Evolutionary conservation across 2,113 vertebrate species (phyloP), one percentile per base, ranked within the genome.

Genomic region (Perccottus glenii): DNA sequence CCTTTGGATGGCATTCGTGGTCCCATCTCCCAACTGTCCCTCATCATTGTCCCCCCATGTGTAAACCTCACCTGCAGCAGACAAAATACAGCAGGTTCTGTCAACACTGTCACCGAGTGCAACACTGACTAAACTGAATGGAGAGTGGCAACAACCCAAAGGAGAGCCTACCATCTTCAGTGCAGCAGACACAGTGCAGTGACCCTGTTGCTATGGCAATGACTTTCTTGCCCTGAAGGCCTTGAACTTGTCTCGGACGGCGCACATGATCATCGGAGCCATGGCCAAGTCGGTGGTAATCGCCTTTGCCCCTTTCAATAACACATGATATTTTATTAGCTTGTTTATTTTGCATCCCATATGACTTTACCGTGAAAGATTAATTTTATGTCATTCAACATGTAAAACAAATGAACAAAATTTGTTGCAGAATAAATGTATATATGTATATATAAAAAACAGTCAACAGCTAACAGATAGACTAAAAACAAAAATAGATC

Each of bases 11-110:
- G 98, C 98, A 8, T 99, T 99, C 11, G 97, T 99, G 61, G 97
- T 98, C 48, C 97, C 96, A 47, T 99, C 98, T 78, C 98, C 98
- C 49, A 99, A 94, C 42, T 99, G 98, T 10, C 98, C 98, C 84
- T 99, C 98, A 12, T 99, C 98, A 40, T 99, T 99, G 92, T 99
- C 98, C 0, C 97, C 98, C 98, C 98, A 99, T 0, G 98, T 99
- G 79, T 96, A 99, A 36, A 99, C 97, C 85, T 99, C 98, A 47
- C 97, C 98, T 99, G 87, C 70, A 32, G 5, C 56, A 64, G 59
- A 85, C 35, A 76, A 58, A 67, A 84, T 9, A 80, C 7, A 53
- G 62, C 33, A 32, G 15, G 6, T 33, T 56, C 19, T 27, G 19
- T 27, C 50, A 33, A 52, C 32, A 6, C 3, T n/a, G 8, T 40